Base-by-base conservation (phyloP, 2,113 vertebrate genomes). In the Tychaedon coryphoeus region DNA sequence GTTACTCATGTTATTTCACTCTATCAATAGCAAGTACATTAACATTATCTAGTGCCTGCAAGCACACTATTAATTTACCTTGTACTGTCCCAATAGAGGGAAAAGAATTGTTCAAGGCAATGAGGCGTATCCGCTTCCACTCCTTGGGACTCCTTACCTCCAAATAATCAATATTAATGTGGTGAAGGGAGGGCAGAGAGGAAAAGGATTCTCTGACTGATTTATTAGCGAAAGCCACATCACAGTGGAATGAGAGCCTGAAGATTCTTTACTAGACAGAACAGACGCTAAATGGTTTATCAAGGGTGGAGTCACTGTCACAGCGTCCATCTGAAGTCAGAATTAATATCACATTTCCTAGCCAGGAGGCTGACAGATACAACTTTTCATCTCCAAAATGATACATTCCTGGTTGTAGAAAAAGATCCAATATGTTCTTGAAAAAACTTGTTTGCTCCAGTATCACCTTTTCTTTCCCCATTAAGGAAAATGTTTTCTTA, bases 41-140 rank as follows among this genome's bases (percentile, higher is more conserved):
- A 98, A 98, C 98, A 98, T 99, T 98, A 98, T 98, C 98, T 98
- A 98, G 98, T 98, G 97, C 93, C 98, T 98, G 97, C 97, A 98
- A 98, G 98, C 97, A 97, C 98, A 97, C 98, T 98, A 98, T 98
- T 98, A 98, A 99, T 98, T 98, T 98, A 98, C 98, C 97, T 95
- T 96, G 97, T 97, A 97, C 96, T 96, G 97, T 98, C 98, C 98
- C 98, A 98, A 97, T 93, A 98, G 98, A 97, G 98, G 95, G 95
- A 95, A 94, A 98, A 95, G 97, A 98, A 98, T 98, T 98, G 98
- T 98, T 98, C 93, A 95, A 98, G 97, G 97, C 98, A 98, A 98
- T 97, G 97, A 98, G 98, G 98, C 97, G 13, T 97, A 98, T 98
- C 98, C 89, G 22, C 98, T 98, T 98, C 97, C 96, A 97, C 96